phyloP scores from a whole-genome alignment of 2,888 invertebrate genomes.

The Papilio demoleus region DNA sequence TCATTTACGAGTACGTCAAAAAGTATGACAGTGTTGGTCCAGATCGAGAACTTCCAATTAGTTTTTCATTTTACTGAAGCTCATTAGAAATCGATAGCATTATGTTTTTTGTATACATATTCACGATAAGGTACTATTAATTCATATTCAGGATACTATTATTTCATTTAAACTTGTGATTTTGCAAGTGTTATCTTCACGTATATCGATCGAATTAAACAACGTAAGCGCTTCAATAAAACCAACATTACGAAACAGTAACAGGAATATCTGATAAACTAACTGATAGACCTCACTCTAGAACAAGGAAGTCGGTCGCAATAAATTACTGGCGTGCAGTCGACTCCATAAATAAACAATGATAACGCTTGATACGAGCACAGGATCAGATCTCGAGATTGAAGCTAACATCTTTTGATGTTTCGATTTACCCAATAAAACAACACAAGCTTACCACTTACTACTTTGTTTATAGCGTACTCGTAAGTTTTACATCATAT shows the following conservation, averaged over 20 bases:
- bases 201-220: not conserved
- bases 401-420: constrained; percentile 37
- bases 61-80: too few species aligned
- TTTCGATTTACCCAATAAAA: constrained; percentile 21
- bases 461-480: constrained; percentile 27
- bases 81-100: too few species aligned
- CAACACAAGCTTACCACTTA: not conserved
- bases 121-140: too few species aligned
- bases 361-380: constrained; percentile 21
- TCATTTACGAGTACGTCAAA: too few species aligned
- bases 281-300: constrained; percentile 44
- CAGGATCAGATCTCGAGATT: constrained; percentile 29
- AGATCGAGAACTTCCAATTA: too few species aligned
- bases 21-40: too few species aligned
- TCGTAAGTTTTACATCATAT: constrained; percentile 18
- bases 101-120: too few species aligned
- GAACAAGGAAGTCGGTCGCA: constrained; percentile 47
- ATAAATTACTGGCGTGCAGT: constrained; percentile 45
- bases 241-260: constrained; percentile 17
- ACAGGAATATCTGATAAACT: constrained; percentile 31
- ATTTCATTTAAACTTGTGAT: not conserved
- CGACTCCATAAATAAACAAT: constrained; percentile 45
- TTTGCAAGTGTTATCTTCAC: not conserved
- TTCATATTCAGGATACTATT: too few species aligned
- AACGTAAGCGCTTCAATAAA: constrained; percentile 6